phyloP scores from a whole-genome alignment of 2,888 invertebrate genomes.

The Parasteatoda lunata region DNA sequence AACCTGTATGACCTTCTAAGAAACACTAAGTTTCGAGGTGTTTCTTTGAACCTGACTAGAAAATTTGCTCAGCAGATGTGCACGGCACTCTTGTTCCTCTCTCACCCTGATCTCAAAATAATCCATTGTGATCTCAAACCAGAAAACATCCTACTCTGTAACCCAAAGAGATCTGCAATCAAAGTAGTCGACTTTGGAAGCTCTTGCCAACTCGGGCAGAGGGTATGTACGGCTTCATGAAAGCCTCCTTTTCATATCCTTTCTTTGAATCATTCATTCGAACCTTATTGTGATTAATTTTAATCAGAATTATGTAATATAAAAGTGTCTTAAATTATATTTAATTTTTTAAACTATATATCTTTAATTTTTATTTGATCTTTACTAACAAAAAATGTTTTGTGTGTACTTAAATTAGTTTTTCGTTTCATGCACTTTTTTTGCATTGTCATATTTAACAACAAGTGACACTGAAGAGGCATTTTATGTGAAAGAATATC shows the following conservation, averaged over 20 bases:
- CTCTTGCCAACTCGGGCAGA: slow-evolving; percentile 98
- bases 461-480: slow-evolving; percentile 97
- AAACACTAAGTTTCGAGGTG: slow-evolving; percentile 99
- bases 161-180: slow-evolving; percentile 99
- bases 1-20: slow-evolving; percentile 99
- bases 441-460: no score
- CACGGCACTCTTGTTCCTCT: slow-evolving; percentile 98
- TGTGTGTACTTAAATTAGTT: no score
- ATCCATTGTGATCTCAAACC: slow-evolving; percentile 99
- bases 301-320: no score
- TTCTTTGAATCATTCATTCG: no score
- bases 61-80: slow-evolving; percentile 99
- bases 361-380: background rate
- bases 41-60: slow-evolving; percentile 98
- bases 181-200: slow-evolving; percentile 99
- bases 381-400: no score
- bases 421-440: no score
- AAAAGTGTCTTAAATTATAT: no score
- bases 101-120: slow-evolving; percentile 98
- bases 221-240: slow-evolving; percentile 81
- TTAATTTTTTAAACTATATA: background rate
- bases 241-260: no score
- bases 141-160: slow-evolving; percentile 99
- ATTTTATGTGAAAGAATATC: slow-evolving; percentile 99
- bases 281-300: no score